Evolutionary conservation across 2,888 invertebrate genomes (phyloP).

Genomic region (Carcina quercana): DNA sequence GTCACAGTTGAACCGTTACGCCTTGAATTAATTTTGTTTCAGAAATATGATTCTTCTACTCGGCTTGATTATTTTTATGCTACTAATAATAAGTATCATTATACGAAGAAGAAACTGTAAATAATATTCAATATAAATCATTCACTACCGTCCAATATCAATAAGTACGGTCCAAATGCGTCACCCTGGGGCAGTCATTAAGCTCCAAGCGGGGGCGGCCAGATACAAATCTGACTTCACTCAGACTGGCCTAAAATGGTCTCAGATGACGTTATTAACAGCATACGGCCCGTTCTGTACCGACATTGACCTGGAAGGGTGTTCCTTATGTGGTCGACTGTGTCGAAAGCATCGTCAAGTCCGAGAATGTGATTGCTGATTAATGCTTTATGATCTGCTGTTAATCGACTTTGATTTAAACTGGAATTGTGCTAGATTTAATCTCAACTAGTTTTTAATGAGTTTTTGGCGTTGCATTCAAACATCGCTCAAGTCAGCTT

Average conservation of each 20-base stretch:
- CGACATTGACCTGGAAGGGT: conserved; percentile 54
- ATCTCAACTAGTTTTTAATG: no score
- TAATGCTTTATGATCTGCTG: conserved; percentile 4
- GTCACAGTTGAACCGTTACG: no score
- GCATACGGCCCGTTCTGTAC: conserved; percentile 30
- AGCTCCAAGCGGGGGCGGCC: conserved; percentile 39
- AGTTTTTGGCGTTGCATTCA: no score
- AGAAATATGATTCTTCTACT: no score
- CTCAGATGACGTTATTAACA: conserved; percentile 40
- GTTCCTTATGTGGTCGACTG: conserved; percentile 43
- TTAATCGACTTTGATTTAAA: no score
- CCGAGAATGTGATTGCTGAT: conserved; percentile 19
- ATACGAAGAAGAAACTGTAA: no score
- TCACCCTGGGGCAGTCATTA: conserved; percentile 51
- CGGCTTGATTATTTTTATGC: no score
- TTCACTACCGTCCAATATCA: conserved; percentile 8
- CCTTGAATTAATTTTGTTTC: no score
- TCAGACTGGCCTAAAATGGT: conserved; percentile 52
- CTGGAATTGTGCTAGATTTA: no score
- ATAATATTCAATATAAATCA: no score
- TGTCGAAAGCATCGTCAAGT: conserved; percentile 44
- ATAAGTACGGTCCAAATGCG: conserved; percentile 37
- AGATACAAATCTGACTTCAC: conserved; percentile 37
- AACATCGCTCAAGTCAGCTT: no score
- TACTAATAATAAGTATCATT: background rate